These are phyloP conservation scores for Synergus laeviventris DNA, from an alignment of 2,888 invertebrate genomes.

Conservation along the genomic window DNA sequence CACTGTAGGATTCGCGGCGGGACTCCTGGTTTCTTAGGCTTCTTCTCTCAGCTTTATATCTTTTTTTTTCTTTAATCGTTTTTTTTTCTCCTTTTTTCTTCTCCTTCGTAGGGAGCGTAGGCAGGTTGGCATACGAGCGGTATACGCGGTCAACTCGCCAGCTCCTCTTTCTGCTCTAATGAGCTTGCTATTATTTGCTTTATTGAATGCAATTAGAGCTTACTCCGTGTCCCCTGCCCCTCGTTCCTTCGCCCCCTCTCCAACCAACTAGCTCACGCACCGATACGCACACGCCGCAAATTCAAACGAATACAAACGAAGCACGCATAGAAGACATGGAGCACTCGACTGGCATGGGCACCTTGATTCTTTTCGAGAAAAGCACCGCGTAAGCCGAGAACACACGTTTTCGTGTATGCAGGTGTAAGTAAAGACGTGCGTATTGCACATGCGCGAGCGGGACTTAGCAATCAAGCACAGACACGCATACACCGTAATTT, in stretches of 20 bases:
- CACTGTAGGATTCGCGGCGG: not conserved
- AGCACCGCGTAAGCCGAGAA: conserved; percentile 31
- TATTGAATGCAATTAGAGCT: conserved; percentile 75
- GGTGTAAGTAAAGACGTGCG: not conserved
- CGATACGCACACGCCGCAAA: conserved; percentile 41
- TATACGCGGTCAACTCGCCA: conserved; percentile 65
- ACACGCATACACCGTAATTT: conserved; percentile 70
- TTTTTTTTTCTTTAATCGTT: conserved; percentile 42
- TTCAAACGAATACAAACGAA: conserved; percentile 25
- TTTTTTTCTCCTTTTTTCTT: conserved; percentile 47
- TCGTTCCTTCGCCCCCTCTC: conserved; percentile 48
- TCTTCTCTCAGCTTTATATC: conserved; percentile 34
- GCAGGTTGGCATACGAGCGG: conserved; percentile 66
- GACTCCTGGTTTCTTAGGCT: conserved; percentile 20
- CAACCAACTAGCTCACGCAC: conserved; percentile 44
- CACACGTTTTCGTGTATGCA: not conserved
- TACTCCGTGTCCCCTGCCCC: conserved; percentile 69
- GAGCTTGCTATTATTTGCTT: conserved; percentile 75
- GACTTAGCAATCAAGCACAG: conserved; percentile 68
- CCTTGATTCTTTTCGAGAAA: conserved; percentile 27
- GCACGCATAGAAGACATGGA: conserved; percentile 14
- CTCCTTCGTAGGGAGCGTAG: conserved; percentile 62
- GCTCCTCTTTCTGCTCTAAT: conserved; percentile 71
- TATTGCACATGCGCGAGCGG: conserved; percentile 34
- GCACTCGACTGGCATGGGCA: not conserved